Base-by-base conservation (phyloP, 2,113 vertebrate species). In the Ameiurus melas region DNA sequence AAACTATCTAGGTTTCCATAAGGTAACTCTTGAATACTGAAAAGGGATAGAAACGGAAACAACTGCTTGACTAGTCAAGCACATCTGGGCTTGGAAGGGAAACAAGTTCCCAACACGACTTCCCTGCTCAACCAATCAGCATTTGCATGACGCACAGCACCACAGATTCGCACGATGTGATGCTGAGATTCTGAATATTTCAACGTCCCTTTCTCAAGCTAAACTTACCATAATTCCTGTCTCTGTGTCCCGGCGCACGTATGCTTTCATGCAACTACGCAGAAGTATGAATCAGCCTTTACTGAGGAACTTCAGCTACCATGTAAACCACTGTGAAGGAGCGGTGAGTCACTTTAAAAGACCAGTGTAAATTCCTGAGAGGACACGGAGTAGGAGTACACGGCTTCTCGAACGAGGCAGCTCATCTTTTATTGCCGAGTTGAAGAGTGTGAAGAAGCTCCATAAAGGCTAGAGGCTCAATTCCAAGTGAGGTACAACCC, bases 311-410 rank as follows among this genome's bases (percentile, higher is more conserved):
- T 55, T 71, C 64, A 20, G 66, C 64, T 71, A 6, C 47, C 16
- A n/a, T 10, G 13, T 77, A 77, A 87, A 27, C 85, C 33, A 5
- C 75, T n/a, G 47, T 70, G 77, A 66, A 62, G 20, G n/a, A 53
- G 39, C 55, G 12, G 66, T 86, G 73, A 86, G 81, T 84, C 87
- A 84, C 81, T 84, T 58, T n/a, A 71, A 78, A n/a, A 70, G 53
- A 25, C 73, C 62, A 9, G 43, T 36, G 20, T 53, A n/a, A 79
- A 70, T 57, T 87, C 77, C 47, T 33, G 62, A 78, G 71, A 77
- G 70, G 33, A 75, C 10, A 30, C 27, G 0, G 55, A 68, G 77
- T 33, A 55, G 70, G 57, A 81, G 47, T 33, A 81, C 64, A 39
- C 14, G 39, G 7, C 62, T 39, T 57, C 62, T 66, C 22, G 30